A percentile compares a stretch with the other conserved stretches of the same genome.
phyloP scores from a whole-genome alignment of 2,888 invertebrate species.

The Eretmocerus hayati region DNA sequence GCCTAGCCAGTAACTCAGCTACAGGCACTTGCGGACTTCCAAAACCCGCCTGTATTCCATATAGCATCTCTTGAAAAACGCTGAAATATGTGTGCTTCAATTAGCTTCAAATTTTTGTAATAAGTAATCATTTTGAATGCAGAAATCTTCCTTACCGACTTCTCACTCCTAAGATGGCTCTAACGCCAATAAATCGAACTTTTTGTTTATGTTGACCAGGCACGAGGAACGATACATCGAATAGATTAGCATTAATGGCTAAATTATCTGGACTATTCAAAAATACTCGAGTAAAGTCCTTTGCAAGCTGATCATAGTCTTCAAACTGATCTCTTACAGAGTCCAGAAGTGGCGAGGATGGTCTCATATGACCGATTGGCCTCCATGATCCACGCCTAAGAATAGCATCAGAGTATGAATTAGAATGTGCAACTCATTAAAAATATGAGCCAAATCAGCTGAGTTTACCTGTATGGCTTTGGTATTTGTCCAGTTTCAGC shows the following conservation, averaged over 20 bases:
- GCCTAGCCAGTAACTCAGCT: conserved; percentile 77
- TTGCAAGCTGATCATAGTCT: conserved; percentile 87
- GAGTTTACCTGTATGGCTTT: conserved; percentile 69
- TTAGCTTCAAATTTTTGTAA: background rate
- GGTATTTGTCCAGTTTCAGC: conserved; percentile 94
- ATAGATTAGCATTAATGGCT: conserved; percentile 71
- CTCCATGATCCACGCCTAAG: conserved; percentile 75
- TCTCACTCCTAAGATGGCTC: conserved; percentile 84
- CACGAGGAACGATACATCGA: conserved; percentile 85
- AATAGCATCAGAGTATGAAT: too few species aligned
- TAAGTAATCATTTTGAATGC: background rate
- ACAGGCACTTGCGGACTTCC: conserved; percentile 91
- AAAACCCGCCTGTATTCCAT: conserved; percentile 89
- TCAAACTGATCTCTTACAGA: conserved; percentile 90
- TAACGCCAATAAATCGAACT: conserved; percentile 80
- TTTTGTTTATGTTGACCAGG: conserved; percentile 84
- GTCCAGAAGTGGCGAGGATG: conserved; percentile 85
- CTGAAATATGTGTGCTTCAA: conserved; percentile 42
- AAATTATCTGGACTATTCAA: conserved; percentile 75
- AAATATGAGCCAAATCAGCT: background rate
- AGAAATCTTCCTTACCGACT: conserved; percentile 58
- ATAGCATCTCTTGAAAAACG: conserved; percentile 90
- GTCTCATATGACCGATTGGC: conserved; percentile 90
- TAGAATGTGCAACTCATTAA: background rate
- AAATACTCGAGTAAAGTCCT: conserved; percentile 85